Evolutionary conservation across 1,140 invertebrate genomes (phyloP).

Genomic region (Papilio machaon): DNA sequence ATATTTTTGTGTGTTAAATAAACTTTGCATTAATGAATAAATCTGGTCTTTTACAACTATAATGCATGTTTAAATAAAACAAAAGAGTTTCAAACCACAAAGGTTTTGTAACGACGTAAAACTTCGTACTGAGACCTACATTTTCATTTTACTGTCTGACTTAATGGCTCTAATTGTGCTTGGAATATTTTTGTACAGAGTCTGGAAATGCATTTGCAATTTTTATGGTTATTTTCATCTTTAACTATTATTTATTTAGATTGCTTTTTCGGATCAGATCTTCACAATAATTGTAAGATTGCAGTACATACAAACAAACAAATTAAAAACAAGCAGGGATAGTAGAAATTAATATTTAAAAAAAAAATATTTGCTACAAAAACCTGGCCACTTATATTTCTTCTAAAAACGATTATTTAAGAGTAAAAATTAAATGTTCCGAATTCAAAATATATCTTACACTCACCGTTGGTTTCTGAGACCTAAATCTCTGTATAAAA

Average conservation of each 20-base stretch:
- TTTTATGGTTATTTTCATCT: background rate
- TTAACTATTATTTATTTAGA: too few relatives aligned
- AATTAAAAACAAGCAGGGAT: background rate
- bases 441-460: background rate
- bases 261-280: too few relatives aligned
- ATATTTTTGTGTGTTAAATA: too few relatives aligned
- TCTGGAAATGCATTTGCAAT: background rate
- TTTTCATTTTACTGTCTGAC: background rate
- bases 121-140: background rate
- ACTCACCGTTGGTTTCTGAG: too few relatives aligned
- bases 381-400: background rate
- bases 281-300: too few relatives aligned
- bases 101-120: background rate
- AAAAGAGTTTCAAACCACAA: constrained; percentile 6
- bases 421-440: background rate
- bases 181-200: background rate
- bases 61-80: background rate
- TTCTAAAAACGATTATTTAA: background rate
- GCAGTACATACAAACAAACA: too few relatives aligned
- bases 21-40: background rate
- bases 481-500: too few relatives aligned
- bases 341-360: background rate
- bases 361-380: background rate
- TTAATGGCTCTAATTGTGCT: constrained; percentile 11
- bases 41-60: background rate